Conservation (phyloP, 2,888 invertebrate species). For the Nomada ferruginata region DNA sequence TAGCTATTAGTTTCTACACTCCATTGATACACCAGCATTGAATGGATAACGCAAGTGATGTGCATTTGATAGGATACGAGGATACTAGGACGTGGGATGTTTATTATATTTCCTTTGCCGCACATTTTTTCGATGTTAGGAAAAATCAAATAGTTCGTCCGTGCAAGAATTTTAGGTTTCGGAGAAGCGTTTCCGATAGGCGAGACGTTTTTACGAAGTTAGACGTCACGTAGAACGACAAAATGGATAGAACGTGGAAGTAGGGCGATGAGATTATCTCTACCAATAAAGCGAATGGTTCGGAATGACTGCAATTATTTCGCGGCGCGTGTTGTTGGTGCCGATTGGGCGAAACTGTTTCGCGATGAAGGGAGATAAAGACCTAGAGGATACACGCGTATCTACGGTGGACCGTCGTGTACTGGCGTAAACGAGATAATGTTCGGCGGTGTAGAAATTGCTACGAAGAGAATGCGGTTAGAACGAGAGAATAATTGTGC, state of each 20-base stretch:
- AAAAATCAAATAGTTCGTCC: not conserved
- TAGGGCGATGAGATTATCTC: constrained; percentile 81
- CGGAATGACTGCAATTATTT: constrained; percentile 82
- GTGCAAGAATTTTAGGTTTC: not conserved
- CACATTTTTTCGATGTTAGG: too few relatives aligned
- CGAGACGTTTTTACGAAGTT: constrained; percentile 25
- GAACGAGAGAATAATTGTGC: not conserved
- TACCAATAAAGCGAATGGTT: constrained; percentile 81
- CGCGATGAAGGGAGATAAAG: constrained; percentile 61
- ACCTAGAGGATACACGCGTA: constrained; percentile 35
- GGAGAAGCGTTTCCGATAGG: not conserved
- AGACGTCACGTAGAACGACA: constrained; percentile 77
- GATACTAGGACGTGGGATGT: too few relatives aligned
- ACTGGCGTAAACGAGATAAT: constrained; percentile 36
- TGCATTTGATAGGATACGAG: too few relatives aligned
- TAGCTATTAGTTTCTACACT: too few relatives aligned
- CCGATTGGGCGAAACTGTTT: constrained; percentile 65
- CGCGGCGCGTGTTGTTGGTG: constrained; percentile 77
- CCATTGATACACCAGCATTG: too few relatives aligned
- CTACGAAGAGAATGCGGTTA: not conserved
- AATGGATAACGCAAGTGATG: too few relatives aligned
- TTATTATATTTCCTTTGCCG: too few relatives aligned
- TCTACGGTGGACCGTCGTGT: constrained; percentile 18
- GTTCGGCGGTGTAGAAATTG: not conserved
- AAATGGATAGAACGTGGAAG: constrained; percentile 80